A percentile compares a stretch with the other conserved stretches of the same genome.
phyloP scores from a whole-genome alignment of 2,888 invertebrate species.

The Rotaria macrura region DNA sequence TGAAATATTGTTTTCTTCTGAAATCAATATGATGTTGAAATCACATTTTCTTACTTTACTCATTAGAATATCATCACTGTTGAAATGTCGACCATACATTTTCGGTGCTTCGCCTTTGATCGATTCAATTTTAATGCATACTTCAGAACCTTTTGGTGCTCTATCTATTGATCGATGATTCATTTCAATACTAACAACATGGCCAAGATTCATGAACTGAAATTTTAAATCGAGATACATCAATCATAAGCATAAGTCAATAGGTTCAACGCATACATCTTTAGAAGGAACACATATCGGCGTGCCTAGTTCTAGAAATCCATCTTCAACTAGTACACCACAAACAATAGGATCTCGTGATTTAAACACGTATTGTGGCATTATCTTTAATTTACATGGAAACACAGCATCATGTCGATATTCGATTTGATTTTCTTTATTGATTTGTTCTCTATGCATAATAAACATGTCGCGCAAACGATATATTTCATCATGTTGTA shows the following conservation, averaged over 20 bases:
- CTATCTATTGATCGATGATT: slow-evolving; percentile 87
- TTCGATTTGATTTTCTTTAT: slow-evolving; percentile 79
- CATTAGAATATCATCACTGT: slow-evolving; percentile 81
- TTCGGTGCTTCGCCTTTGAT: slow-evolving; percentile 95
- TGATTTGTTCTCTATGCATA: slow-evolving; percentile 67
- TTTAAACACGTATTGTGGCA: slow-evolving; percentile 87
- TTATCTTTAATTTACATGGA: slow-evolving; percentile 76
- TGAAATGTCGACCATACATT: slow-evolving; percentile 95
- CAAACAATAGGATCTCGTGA: slow-evolving; percentile 92
- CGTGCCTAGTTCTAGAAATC: slow-evolving; percentile 85
- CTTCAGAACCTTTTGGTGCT: slow-evolving; percentile 72
- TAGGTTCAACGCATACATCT: slow-evolving; percentile 19
- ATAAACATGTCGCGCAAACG: slow-evolving; percentile 96
- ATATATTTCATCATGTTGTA: slow-evolving; percentile 94
- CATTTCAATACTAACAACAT: slow-evolving; percentile 82
- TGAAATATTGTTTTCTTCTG: slow-evolving; percentile 36
- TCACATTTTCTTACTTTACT: slow-evolving; percentile 58
- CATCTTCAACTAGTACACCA: slow-evolving; percentile 88
- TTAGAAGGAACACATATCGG: slow-evolving; percentile 70
- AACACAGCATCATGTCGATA: slow-evolving; percentile 93
- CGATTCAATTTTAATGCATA: slow-evolving; percentile 73
- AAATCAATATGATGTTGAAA: slow-evolving; percentile 31
- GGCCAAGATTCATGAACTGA: slow-evolving; percentile 82
- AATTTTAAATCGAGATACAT: slow-evolving; percentile 38
- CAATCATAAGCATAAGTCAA: slow-evolving; percentile 48